A percentile compares a stretch with the other conserved stretches of the same genome.
Evolutionary conservation across 1,140 invertebrate species (phyloP).

Genomic region (Linepithema humile): DNA sequence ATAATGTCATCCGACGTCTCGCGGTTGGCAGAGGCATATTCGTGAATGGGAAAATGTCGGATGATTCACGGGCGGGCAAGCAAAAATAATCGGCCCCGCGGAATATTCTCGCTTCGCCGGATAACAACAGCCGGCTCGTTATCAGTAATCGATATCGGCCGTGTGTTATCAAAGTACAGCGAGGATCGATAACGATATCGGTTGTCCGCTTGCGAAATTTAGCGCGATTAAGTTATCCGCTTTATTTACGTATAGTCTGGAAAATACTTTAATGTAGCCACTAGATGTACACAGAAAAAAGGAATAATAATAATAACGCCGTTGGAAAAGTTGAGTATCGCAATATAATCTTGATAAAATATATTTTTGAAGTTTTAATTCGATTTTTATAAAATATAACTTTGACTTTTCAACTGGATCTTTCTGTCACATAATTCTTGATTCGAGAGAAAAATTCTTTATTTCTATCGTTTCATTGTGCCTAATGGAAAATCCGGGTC

Average conservation of each 20-base stretch:
- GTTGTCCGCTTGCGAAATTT: neutral
- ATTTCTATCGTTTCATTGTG: neutral
- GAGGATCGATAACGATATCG: slow-evolving; percentile 2
- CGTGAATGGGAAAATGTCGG: slow-evolving; percentile 62
- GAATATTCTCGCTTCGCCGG: neutral
- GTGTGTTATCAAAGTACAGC: neutral
- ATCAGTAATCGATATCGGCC: slow-evolving; percentile 40
- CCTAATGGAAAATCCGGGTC: neutral
- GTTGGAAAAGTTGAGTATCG: neutral
- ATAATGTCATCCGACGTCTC: slow-evolving; percentile 47
- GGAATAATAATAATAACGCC: neutral
- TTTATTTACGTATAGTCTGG: neutral
- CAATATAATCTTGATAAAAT: neutral
- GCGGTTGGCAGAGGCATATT: slow-evolving; percentile 43
- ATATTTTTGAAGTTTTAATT: neutral
- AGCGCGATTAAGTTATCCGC: neutral
- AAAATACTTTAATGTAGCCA: neutral
- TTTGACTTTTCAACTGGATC: neutral
- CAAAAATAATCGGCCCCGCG: slow-evolving; percentile 59
- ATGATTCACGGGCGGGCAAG: slow-evolving; percentile 51
- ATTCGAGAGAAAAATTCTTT: too few species aligned
- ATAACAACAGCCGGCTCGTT: slow-evolving; percentile 15
- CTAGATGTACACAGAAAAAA: neutral
- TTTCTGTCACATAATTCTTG: too few species aligned
- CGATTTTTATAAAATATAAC: neutral